Percentiles rank a stretch among this genome's conserved stretches.
Evolutionary conservation across 1,140 invertebrate genomes (phyloP).

Genomic region (Drosophila nigromelanica): DNA sequence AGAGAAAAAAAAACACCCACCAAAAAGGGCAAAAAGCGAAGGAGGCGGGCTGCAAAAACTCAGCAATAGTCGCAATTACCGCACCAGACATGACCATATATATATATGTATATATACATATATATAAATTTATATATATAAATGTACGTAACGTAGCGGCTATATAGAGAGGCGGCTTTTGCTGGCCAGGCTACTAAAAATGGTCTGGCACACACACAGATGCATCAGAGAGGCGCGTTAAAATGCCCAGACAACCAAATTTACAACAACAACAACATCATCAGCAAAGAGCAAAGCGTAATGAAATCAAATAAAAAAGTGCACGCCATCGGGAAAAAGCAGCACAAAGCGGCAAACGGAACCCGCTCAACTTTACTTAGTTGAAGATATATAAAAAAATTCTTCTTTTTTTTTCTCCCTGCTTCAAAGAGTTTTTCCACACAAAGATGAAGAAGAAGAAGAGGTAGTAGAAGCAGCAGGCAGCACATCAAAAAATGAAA

Average conservation of each 20-base stretch:
- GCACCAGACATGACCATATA: constrained; percentile 53
- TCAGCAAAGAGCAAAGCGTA: constrained; percentile 56
- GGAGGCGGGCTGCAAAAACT: constrained; percentile 39
- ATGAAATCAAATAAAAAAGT: constrained; percentile 78
- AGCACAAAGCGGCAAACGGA: constrained; percentile 10
- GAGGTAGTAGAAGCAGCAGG: too few species aligned
- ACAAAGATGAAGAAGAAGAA: constrained; percentile 2
- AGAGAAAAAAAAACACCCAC: constrained; percentile 46
- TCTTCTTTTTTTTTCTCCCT: constrained; percentile 7
- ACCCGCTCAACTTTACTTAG: constrained; percentile 48
- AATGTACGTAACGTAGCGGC: constrained; percentile 26
- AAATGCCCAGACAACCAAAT: constrained; percentile 81
- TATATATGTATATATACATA: constrained; percentile 20
- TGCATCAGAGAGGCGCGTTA: constrained; percentile 30
- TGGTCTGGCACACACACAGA: constrained; percentile 58
- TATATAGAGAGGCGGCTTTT: constrained; percentile 59
- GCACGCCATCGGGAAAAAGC: constrained; percentile 24
- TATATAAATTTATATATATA: not conserved
- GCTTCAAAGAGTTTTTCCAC: constrained; percentile 65
- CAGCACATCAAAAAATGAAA: not conserved
- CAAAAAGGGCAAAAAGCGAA: constrained; percentile 35
- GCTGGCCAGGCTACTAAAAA: constrained; percentile 71
- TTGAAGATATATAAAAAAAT: constrained; percentile 47
- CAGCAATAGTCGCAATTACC: constrained; percentile 33
- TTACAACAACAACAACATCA: constrained; percentile 47